Percentiles rank a stretch among this genome's conserved stretches.
Conservation (phyloP, 2,888 invertebrate genomes). For the Conus canariensis region DNA sequence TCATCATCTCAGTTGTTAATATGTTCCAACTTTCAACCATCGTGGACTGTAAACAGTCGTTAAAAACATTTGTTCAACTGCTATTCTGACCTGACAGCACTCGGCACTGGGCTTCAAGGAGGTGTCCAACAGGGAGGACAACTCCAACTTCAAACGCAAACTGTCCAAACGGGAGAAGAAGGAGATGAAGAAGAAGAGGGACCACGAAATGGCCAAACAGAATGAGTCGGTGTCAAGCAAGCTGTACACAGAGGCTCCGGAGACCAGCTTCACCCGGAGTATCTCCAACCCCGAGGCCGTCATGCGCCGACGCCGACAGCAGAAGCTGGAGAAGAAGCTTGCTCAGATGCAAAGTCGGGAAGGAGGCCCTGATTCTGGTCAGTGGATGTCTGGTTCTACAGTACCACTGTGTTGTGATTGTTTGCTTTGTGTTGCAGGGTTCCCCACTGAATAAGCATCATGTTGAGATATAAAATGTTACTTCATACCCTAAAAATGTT, state of each 20-base stretch:
- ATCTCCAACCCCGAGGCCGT: slow-evolving; percentile 99
- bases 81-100: too few relatives aligned
- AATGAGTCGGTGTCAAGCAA: slow-evolving; percentile 73
- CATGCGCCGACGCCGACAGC: slow-evolving; percentile 96
- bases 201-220: slow-evolving; percentile 74
- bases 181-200: slow-evolving; percentile 95
- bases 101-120: not conserved
- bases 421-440: not conserved
- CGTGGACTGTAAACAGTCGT: too few relatives aligned
- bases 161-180: slow-evolving; percentile 98
- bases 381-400: slow-evolving; percentile 20
- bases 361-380: slow-evolving; percentile 92
- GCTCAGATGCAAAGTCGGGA: slow-evolving; percentile 97
- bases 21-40: too few relatives aligned
- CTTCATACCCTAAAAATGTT: too few relatives aligned
- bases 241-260: slow-evolving; percentile 89
- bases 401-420: too few relatives aligned
- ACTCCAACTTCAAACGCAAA: slow-evolving; percentile 85
- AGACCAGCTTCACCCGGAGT: slow-evolving; percentile 97
- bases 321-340: slow-evolving; percentile 96
- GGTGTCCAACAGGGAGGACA: slow-evolving; percentile 48
- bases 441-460: too few relatives aligned
- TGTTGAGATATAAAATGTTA: too few relatives aligned
- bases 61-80: too few relatives aligned
- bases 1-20: too few relatives aligned